Conservation (phyloP, 2,797 vertebrate species). For the Galagoides demidoff region DNA sequence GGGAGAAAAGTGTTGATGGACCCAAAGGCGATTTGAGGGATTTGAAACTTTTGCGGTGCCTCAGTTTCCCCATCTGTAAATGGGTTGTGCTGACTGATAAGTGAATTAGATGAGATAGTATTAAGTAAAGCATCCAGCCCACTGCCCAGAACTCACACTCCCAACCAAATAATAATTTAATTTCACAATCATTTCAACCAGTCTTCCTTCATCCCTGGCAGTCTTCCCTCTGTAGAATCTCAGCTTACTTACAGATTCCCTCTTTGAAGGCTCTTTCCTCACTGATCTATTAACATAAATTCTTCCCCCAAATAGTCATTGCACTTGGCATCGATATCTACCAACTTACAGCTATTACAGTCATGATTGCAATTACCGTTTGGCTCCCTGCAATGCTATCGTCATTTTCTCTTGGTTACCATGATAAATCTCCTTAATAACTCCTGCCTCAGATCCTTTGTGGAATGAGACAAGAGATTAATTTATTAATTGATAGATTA, state of each 20-base stretch:
- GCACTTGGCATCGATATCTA: slow-evolving; percentile 44
- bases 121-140: background rate
- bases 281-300: slow-evolving; percentile 59
- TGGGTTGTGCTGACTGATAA: background rate
- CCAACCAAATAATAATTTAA: background rate
- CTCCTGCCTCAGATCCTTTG: slow-evolving; percentile 56
- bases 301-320: slow-evolving; percentile 57
- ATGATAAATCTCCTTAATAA: slow-evolving; percentile 65
- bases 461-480: slow-evolving; percentile 63
- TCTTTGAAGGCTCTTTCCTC: slow-evolving; percentile 49
- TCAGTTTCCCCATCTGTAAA: background rate
- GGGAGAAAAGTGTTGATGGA: background rate
- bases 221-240: background rate
- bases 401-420: slow-evolving; percentile 51
- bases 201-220: slow-evolving; percentile 17
- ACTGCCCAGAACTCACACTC: background rate
- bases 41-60: background rate
- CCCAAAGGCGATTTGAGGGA: background rate
- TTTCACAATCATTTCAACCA: background rate
- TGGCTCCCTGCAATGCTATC: slow-evolving; percentile 27
- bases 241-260: background rate
- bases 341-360: slow-evolving; percentile 13
- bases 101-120: background rate
- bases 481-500: slow-evolving; percentile 72
- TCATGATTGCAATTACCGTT: slow-evolving; percentile 55